Evolutionary conservation across 2,797 vertebrate species (phyloP), one percentile per base, ranked within the genome.

Genomic region (Microchirus variegatus): DNA sequence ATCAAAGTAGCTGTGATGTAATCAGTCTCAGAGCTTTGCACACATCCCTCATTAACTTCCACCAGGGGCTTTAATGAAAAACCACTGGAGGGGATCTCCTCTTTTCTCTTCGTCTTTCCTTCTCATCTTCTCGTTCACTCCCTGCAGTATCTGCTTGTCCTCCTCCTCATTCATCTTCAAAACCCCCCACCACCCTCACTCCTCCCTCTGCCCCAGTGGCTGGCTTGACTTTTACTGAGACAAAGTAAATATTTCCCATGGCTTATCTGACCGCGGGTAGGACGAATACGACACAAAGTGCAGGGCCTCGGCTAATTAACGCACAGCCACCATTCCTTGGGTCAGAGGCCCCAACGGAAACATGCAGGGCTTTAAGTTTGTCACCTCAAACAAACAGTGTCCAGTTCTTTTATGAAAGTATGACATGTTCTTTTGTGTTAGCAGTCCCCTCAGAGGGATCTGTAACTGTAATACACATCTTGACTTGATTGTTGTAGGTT

Each of bases 191-290:
- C 15, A 12, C 36, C 44, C 16, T 16, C 37, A 11, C 13, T n/a
- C 47, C 62, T 71, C 70, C 65, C 66, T 70, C 68, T 58, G 67
- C 59, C 53, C 70, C 64, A 73, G 78, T 77, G 79, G 65, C 83
- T 76, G 60, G 53, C 69, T 82, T 64, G 80, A 83, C 88, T 90
- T 90, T 88, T 85, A 60, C 64, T 82, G 60, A 77, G 73, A 78
- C 77, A 70, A 54, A 83, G 84, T 85, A 90, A 90, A 90, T 85
- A 89, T 90, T 92, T 90, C 90, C 90, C 89, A 90, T 91, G 89
- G 85, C 88, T 90, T 90, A 83, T 89, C 81, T 91, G 89, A 90
- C 87, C 84, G 54, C 75, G 65, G 70, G 73, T 64, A 68, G 54
- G 59, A 62, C 37, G 35, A 73, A 82, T 70, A 48, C 73, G 76